A percentile compares a stretch with the other conserved stretches of the same genome.
Conservation (phyloP, 2,888 invertebrate genomes). For the Rhagophthalmus giganteus region DNA sequence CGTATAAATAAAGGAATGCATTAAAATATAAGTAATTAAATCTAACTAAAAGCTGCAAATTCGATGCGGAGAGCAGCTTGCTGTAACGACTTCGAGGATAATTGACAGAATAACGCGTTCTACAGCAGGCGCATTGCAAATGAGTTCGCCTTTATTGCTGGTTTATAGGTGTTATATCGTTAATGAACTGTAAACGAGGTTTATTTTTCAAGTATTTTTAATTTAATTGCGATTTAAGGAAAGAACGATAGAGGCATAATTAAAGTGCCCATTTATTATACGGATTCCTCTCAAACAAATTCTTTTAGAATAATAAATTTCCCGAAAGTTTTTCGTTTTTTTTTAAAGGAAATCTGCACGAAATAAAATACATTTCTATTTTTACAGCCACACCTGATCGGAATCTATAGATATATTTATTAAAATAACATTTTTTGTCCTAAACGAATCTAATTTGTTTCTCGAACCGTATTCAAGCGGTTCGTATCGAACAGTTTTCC, state of each 20-base stretch:
- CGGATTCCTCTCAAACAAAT: neutral
- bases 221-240: conserved; percentile 9
- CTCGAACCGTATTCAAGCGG: too few relatives aligned
- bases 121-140: conserved; percentile 32
- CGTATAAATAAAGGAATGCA: conserved; percentile 3
- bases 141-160: conserved; percentile 29
- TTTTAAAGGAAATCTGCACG: too few relatives aligned
- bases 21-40: conserved; percentile 9
- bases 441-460: too few relatives aligned
- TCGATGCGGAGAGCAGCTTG: conserved; percentile 20
- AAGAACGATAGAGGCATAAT: neutral
- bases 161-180: conserved; percentile 29
- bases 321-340: too few relatives aligned
- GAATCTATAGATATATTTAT: too few relatives aligned
- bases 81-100: conserved; percentile 27
- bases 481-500: too few relatives aligned
- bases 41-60: conserved; percentile 9
- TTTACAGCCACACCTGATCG: too few relatives aligned
- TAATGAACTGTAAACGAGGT: conserved; percentile 32
- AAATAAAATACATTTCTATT: too few relatives aligned
- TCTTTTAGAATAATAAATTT: neutral
- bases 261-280: neutral
- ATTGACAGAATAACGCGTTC: conserved; percentile 33
- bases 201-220: conserved; percentile 24
- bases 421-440: too few relatives aligned